Percentiles rank a stretch among this genome's conserved stretches.
These are phyloP conservation scores for Prolemur simus DNA, from an alignment of 2,113 vertebrate genomes.

Conservation along the genomic window DNA sequence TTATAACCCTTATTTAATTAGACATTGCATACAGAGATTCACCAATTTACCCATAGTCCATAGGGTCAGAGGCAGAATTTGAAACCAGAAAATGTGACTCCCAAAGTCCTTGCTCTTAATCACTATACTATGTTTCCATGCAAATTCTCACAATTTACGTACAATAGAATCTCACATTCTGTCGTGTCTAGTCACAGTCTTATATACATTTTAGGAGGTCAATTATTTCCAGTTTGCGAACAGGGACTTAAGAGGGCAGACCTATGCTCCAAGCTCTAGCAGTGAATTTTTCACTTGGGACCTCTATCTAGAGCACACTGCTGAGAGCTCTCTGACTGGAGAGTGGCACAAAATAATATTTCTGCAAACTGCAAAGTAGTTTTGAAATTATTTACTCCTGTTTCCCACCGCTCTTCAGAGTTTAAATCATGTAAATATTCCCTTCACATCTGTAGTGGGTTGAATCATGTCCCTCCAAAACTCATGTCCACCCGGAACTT, in stretches of 20 bases:
- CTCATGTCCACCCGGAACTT: not conserved
- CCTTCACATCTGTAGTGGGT: not conserved
- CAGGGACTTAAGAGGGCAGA: not conserved
- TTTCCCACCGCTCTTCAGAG: not conserved
- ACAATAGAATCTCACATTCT: not conserved
- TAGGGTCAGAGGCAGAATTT: not conserved
- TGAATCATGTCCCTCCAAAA: not conserved
- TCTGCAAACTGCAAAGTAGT: not conserved
- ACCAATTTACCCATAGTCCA: not conserved
- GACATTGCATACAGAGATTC: not conserved
- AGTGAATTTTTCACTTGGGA: not conserved
- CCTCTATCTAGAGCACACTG: not conserved
- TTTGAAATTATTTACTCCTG: slow-evolving; percentile 28
- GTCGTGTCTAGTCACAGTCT: not conserved
- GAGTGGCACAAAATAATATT: slow-evolving; percentile 4
- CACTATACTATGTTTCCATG: not conserved
- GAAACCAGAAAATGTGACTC: not conserved
- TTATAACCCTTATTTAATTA: not conserved
- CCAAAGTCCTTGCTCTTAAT: slow-evolving; percentile 31
- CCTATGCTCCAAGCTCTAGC: not conserved
- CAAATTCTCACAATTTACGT: slow-evolving; percentile 38
- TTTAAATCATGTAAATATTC: not conserved
- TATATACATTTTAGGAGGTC: not conserved
- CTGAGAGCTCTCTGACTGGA: not conserved
- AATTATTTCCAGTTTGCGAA: not conserved